A percentile compares a stretch with the other conserved stretches of the same genome.
phyloP scores from a whole-genome alignment of 2,113 vertebrate species.

The Herpetotheres cachinnans region DNA sequence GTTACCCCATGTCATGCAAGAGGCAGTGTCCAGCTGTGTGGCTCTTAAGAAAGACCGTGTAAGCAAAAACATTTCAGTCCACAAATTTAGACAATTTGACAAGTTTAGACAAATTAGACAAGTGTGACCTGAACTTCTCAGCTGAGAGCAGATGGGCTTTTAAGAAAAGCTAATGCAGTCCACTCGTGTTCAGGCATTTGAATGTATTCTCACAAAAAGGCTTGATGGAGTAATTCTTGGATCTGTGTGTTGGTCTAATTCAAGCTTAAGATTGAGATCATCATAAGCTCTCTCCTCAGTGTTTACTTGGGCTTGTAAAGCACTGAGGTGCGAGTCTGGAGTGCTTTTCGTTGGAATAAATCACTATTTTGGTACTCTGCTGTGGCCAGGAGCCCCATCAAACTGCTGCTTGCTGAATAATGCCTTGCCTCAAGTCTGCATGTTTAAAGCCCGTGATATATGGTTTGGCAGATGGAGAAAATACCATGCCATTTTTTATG shows the following conservation, averaged over 20 bases:
- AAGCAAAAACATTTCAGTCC: background rate
- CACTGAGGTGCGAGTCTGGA: background rate
- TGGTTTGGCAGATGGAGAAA: slow-evolving; percentile 39
- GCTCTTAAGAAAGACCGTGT: background rate
- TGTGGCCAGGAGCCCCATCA: background rate
- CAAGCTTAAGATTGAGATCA: background rate
- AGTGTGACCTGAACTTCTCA: background rate
- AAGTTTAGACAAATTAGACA: background rate
- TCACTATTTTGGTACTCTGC: background rate
- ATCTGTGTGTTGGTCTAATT: background rate
- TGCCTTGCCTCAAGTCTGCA: background rate
- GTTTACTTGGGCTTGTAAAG: background rate
- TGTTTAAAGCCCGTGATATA: background rate
- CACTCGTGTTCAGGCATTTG: background rate
- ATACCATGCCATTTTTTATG: slow-evolving; percentile 2
- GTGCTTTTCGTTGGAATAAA: background rate
- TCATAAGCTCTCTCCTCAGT: background rate
- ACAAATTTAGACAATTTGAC: background rate
- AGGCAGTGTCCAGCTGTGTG: background rate
- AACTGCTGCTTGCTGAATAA: slow-evolving; percentile 13
- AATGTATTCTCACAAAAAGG: background rate
- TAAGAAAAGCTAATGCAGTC: background rate
- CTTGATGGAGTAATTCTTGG: background rate
- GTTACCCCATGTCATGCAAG: background rate
- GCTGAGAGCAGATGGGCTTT: background rate